phyloP scores from a whole-genome alignment of 2,797 vertebrate genomes.

The Antennarius maculatus region DNA sequence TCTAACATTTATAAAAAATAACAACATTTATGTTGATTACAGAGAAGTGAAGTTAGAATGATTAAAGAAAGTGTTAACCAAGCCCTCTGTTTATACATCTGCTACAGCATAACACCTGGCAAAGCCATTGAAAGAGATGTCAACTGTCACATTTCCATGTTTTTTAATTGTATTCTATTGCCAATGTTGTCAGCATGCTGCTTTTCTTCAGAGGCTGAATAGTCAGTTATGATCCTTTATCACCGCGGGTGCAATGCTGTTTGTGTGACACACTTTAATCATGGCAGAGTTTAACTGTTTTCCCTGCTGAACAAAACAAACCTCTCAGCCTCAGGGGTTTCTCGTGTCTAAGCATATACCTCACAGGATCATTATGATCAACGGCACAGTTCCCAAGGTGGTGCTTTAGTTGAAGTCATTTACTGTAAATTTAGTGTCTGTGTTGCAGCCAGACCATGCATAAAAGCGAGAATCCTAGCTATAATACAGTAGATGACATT shows the following conservation, averaged over 20 bases:
- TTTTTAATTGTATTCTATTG: constrained; percentile 40
- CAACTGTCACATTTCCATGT: constrained; percentile 17
- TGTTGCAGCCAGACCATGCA: constrained; percentile 9
- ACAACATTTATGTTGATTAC: constrained; percentile 11
- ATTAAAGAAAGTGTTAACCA: constrained; percentile 33
- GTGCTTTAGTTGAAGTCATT: constrained; percentile 31
- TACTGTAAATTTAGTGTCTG: constrained; percentile 28
- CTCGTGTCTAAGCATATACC: constrained; percentile 66
- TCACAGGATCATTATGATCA: constrained; percentile 58
- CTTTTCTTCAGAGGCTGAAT: constrained; percentile 51
- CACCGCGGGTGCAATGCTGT: constrained; percentile 50
- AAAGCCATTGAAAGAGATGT: constrained; percentile 38
- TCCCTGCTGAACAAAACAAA: constrained; percentile 70
- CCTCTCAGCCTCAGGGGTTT: constrained; percentile 58
- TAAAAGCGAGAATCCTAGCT: constrained; percentile 19
- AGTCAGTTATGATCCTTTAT: constrained; percentile 65
- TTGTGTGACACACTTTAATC: constrained; percentile 72
- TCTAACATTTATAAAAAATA: background rate
- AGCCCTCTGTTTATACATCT: constrained; percentile 3
- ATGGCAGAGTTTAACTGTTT: constrained; percentile 56
- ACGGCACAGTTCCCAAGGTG: constrained; percentile 48
- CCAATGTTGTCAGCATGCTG: constrained; percentile 46
- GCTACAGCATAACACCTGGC: constrained; percentile 14
- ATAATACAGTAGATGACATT: constrained; percentile 12
- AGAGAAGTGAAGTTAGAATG: constrained; percentile 4